Percentiles rank a stretch among this genome's conserved stretches.
These are phyloP conservation scores for Silurus asotus DNA, from an alignment of 2,113 vertebrate genomes.

Conservation along the genomic window DNA sequence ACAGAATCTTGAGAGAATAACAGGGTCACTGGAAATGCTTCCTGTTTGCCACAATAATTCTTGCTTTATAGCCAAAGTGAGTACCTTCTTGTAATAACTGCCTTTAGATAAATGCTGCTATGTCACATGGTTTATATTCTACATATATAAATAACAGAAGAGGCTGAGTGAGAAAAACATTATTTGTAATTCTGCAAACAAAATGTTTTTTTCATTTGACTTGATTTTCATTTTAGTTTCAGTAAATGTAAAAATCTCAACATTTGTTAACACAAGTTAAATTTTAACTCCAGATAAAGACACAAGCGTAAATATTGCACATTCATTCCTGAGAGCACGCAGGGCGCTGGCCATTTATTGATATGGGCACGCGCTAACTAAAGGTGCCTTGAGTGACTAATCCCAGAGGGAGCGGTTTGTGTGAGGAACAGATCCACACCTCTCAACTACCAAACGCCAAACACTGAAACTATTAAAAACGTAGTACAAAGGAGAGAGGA, in stretches of 20 bases:
- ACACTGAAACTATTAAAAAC: constrained; percentile 24
- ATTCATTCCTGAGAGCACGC: constrained; percentile 1
- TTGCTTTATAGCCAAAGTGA: neutral
- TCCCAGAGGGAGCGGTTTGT: constrained; percentile 39
- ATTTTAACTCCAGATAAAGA: constrained; percentile 32
- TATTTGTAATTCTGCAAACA: neutral
- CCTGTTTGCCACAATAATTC: neutral
- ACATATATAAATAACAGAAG: neutral
- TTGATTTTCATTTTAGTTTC: neutral
- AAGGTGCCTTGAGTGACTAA: constrained; percentile 14
- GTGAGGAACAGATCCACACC: constrained; percentile 38
- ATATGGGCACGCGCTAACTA: neutral
- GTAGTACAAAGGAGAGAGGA: neutral
- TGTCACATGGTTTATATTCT: neutral
- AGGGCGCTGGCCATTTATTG: constrained; percentile 5
- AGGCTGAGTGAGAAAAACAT: neutral
- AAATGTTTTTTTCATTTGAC: neutral
- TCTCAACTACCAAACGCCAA: constrained; percentile 22
- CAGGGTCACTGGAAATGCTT: neutral
- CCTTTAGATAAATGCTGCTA: neutral
- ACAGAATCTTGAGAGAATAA: neutral
- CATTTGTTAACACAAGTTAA: constrained; percentile 41
- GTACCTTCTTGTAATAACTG: neutral
- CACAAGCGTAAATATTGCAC: constrained; percentile 24
- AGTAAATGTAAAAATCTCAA: neutral